Evolutionary conservation across 2,888 invertebrate genomes (phyloP), one percentile per base, ranked within the genome.

Genomic region (Argyra leucocephala): DNA sequence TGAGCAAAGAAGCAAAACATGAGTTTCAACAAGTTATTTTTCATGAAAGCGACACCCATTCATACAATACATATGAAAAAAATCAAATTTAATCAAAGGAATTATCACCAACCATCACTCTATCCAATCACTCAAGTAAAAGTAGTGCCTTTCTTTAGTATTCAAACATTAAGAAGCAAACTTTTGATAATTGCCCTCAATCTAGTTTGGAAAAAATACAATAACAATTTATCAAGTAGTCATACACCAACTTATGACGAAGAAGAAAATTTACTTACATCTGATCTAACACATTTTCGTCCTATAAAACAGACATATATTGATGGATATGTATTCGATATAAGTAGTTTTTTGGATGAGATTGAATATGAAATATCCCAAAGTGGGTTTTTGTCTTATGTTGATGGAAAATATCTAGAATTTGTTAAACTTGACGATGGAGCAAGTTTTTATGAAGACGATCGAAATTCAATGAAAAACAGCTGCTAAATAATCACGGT

Each of bases 251-350:
- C 24, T 64, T 69, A 57, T 63, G 64, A 65, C 15, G 74, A 73
- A 36, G 74, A 74, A 61, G 90, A 90, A 74, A 89, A 91, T 78
- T 80, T 91, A 70, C 82, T 91, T 68, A 88, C 88, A 22, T 89
- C 92, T 9, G 83, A 87, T 69, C 86, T 86, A 69, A 92, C 91
- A 66, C 93, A 93, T 80, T 93, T 93, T 81, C 85, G 87, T 70
- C 92, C 93, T 21, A 92, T 93, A 71, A 84, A 85, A 72, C 84
- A 84, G 72, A 74, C 73, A 66, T 83, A 84, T 76, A 84, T 83
- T 36, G 89, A 90, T 78, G 90, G 90, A 63, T 86, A 88, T 71
- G 87, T 88, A 21, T 90, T 90, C 79, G 83, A 86, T 70, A 86
- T 89, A 71, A 79, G 81, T 71, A 83, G 82, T 72, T 84, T 82